phyloP scores from a whole-genome alignment of 2,113 vertebrate genomes.

The Oryzias javanicus region DNA sequence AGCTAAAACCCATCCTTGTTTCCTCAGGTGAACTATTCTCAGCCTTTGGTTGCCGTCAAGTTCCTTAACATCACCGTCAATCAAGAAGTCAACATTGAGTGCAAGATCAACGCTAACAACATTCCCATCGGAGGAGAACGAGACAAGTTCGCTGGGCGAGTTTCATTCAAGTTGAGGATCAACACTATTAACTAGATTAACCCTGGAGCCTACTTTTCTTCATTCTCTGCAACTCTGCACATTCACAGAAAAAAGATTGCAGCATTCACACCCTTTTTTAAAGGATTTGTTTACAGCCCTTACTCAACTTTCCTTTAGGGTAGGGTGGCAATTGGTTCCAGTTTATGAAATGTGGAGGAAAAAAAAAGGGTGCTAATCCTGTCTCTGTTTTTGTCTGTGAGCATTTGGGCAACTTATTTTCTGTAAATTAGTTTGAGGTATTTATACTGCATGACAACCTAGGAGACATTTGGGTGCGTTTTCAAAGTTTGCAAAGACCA shows the following conservation, averaged over 20 bases:
- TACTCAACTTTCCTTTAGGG: neutral
- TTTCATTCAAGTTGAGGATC: conserved; percentile 88
- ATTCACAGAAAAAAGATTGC: conserved; percentile 59
- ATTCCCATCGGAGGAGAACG: conserved; percentile 76
- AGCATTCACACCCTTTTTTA: conserved; percentile 59
- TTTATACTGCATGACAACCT: conserved; percentile 78
- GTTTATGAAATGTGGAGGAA: conserved; percentile 18
- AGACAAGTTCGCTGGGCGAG: conserved; percentile 87
- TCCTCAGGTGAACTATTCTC: conserved; percentile 87
- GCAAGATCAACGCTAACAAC: conserved; percentile 80
- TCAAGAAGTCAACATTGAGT: conserved; percentile 84
- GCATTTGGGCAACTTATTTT: conserved; percentile 67
- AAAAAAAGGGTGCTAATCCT: conserved; percentile 61
- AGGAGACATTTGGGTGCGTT: conserved; percentile 57
- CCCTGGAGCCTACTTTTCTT: conserved; percentile 39
- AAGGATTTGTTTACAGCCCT: conserved; percentile 60
- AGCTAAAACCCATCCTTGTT: neutral
- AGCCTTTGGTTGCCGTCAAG: conserved; percentile 89
- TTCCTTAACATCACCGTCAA: conserved; percentile 84
- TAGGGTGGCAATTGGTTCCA: conserved; percentile 19
- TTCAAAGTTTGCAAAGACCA: conserved; percentile 56
- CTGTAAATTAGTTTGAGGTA: conserved; percentile 72
- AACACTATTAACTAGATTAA: conserved; percentile 70
- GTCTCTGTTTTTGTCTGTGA: conserved; percentile 67
- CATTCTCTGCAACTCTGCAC: conserved; percentile 57